These are phyloP conservation scores for Sympetrum striolatum DNA, from an alignment of 2,888 invertebrate species.

Conservation along the genomic window DNA sequence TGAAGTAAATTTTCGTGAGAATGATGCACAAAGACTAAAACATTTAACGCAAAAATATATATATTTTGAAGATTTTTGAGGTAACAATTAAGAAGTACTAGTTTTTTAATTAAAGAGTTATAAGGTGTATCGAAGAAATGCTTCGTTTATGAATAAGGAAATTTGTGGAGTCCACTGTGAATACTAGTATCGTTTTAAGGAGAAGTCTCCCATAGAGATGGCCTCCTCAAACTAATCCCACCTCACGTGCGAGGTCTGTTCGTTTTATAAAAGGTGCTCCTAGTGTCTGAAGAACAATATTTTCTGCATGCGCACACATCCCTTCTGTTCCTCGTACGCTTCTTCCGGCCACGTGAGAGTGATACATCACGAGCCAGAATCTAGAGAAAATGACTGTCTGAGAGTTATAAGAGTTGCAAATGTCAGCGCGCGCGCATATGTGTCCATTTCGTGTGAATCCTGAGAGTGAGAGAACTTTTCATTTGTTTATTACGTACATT, in stretches of 20 bases:
- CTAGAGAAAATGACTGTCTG: not conserved
- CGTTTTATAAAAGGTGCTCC: not conserved
- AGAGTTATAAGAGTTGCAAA: not conserved
- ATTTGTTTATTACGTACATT: not conserved
- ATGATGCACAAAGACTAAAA: not conserved
- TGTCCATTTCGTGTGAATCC: not conserved
- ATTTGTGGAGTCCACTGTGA: not conserved
- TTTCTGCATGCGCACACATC: not conserved
- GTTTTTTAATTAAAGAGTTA: not conserved
- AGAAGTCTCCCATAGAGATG: not conserved
- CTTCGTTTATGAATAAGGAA: not conserved
- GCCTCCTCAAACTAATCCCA: not conserved
- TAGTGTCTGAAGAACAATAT: not conserved
- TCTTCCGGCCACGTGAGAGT: not conserved
- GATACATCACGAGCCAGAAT: not conserved
- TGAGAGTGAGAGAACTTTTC: not conserved
- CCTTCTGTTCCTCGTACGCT: not conserved
- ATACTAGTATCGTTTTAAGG: not conserved
- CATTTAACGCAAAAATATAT: not conserved
- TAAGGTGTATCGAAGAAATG: not conserved
- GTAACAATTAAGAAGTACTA: not conserved
- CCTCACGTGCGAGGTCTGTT: not conserved
- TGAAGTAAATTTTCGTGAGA: not conserved
- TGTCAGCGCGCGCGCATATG: not conserved
- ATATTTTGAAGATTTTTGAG: not conserved